Percentiles rank a stretch among this genome's conserved stretches.
Evolutionary conservation across 2,888 invertebrate genomes (phyloP).

Genomic region (Hedya salicella): DNA sequence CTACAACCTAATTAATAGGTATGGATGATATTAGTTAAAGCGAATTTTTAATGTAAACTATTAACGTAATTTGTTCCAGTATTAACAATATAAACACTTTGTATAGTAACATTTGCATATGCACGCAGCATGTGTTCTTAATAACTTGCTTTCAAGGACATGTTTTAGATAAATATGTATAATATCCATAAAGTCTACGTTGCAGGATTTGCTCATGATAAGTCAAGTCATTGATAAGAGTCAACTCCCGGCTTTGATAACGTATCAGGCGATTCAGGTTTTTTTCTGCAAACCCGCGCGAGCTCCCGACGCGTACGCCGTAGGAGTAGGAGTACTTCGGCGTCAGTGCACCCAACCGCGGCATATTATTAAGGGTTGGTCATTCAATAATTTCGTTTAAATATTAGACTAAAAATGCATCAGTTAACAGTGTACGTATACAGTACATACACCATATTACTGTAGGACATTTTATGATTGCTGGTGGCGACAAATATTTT

Average conservation of each 20-base stretch:
- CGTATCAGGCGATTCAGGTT: slow-evolving; percentile 68
- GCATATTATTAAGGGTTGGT: slow-evolving; percentile 11
- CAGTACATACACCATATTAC: no score
- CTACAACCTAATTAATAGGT: no score
- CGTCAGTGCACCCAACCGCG: slow-evolving; percentile 59
- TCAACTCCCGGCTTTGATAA: slow-evolving; percentile 63
- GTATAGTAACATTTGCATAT: neutral
- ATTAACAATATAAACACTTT: neutral
- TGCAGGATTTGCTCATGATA: slow-evolving; percentile 11
- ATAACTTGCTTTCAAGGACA: neutral
- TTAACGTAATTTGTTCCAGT: neutral
- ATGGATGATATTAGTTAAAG: neutral
- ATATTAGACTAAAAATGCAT: no score
- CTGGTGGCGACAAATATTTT: neutral
- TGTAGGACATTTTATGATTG: neutral
- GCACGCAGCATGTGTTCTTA: neutral
- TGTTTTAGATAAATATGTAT: neutral
- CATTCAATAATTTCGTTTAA: no score
- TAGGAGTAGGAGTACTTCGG: no score
- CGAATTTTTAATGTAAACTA: neutral
- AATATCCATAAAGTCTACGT: neutral
- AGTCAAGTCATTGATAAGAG: slow-evolving; percentile 51
- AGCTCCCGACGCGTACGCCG: neutral
- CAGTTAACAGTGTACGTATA: no score
- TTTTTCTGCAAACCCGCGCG: slow-evolving; percentile 67